These are phyloP conservation scores for Pseudobourletiella spinata DNA, from an alignment of 1,140 invertebrate species.

Conservation along the genomic window DNA sequence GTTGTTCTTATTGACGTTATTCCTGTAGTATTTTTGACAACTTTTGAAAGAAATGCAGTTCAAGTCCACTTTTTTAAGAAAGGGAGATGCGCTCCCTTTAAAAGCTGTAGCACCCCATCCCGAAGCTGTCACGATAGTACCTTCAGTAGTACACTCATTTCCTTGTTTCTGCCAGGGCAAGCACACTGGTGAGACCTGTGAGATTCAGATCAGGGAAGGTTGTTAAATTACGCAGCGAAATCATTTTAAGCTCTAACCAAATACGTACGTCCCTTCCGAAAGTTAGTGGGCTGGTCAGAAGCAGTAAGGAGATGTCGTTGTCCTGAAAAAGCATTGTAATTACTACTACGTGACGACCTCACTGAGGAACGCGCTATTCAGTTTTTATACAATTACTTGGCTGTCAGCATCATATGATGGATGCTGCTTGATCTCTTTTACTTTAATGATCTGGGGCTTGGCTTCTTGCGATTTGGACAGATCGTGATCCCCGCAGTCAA, in stretches of 20 bases:
- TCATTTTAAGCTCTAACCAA: background rate
- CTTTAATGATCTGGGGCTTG: conserved; percentile 36
- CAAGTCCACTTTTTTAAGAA: conserved; percentile 51
- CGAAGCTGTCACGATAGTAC: background rate
- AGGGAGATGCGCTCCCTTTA: conserved; percentile 49
- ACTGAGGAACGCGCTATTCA: too few species aligned
- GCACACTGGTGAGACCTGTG: conserved; percentile 12
- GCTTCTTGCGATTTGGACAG: conserved; percentile 41
- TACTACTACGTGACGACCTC: too few species aligned
- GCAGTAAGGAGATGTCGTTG: conserved; percentile 54
- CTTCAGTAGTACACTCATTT: background rate
- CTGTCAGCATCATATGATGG: too few species aligned
- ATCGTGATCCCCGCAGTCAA: conserved; percentile 16
- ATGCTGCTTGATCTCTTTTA: conserved; percentile 39
- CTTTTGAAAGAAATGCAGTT: conserved; percentile 46
- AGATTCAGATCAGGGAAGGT: conserved; percentile 46
- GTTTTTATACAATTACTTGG: too few species aligned
- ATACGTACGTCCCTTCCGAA: conserved; percentile 7
- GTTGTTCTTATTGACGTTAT: conserved; percentile 45
- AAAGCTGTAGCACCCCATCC: conserved; percentile 13
- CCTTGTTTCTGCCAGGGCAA: conserved; percentile 17
- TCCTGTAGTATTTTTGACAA: conserved; percentile 42
- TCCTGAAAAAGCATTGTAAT: too few species aligned
- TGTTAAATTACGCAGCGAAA: background rate
- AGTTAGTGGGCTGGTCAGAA: background rate